Evolutionary conservation across 2,888 invertebrate species (phyloP).

Genomic region (Conistra vaccinii): DNA sequence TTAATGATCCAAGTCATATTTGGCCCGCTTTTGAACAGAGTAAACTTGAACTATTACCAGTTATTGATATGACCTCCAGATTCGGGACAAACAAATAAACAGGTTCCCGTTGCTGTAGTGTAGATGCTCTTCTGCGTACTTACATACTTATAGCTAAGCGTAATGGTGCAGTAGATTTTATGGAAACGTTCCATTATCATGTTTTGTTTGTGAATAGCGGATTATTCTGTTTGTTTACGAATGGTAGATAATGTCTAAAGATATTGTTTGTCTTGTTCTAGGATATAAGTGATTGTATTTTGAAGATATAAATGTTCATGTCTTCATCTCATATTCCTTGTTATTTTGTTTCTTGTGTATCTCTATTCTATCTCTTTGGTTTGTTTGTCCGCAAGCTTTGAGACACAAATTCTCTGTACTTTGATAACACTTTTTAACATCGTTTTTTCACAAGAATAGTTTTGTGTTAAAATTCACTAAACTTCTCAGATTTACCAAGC

Average conservation of each 20-base stretch:
- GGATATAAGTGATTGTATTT: slow-evolving; percentile 16
- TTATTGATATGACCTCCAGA: slow-evolving; percentile 56
- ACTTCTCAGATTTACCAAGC: background rate
- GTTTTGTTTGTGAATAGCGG: slow-evolving; percentile 44
- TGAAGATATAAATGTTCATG: background rate
- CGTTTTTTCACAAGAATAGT: background rate
- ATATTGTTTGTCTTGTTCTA: slow-evolving; percentile 18
- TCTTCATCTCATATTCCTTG: background rate
- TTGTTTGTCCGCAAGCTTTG: background rate
- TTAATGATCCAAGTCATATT: slow-evolving; percentile 35
- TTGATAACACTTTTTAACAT: background rate
- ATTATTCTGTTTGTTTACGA: slow-evolving; percentile 18
- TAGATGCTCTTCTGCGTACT: background rate
- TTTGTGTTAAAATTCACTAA: too few relatives aligned
- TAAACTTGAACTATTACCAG: slow-evolving; percentile 56
- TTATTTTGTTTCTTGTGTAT: background rate
- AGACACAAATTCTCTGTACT: background rate
- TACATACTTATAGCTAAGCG: background rate
- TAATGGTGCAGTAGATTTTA: slow-evolving; percentile 35
- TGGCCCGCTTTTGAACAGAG: slow-evolving; percentile 37
- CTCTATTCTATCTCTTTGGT: too few relatives aligned
- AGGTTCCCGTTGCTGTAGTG: slow-evolving; percentile 13
- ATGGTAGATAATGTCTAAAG: slow-evolving; percentile 7
- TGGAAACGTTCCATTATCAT: slow-evolving; percentile 50
- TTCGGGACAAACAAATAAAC: slow-evolving; percentile 59